Conservation (phyloP, 2,113 vertebrate genomes). For the Chrysemys picta region DNA sequence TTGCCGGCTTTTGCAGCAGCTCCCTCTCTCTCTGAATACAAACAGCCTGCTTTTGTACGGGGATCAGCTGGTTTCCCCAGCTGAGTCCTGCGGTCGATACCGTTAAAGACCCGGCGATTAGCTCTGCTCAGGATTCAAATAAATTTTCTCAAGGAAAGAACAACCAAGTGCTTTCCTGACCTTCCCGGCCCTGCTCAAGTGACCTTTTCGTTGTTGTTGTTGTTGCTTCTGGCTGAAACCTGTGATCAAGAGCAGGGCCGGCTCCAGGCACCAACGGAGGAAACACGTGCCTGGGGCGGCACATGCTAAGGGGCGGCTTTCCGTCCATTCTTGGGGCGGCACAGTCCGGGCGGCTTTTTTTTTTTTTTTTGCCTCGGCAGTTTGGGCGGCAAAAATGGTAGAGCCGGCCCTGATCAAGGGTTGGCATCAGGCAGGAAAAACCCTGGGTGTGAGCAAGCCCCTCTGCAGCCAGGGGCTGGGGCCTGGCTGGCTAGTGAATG, state of each 20-base stretch:
- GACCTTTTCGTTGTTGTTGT: neutral
- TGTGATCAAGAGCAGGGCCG: too few relatives aligned
- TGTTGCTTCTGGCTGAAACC: neutral
- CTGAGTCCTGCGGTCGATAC: neutral
- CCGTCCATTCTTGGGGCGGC: too few relatives aligned
- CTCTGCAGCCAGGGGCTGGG: neutral
- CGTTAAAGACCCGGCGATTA: constrained; percentile 1
- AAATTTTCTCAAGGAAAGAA: neutral
- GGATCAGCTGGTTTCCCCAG: constrained; percentile 15
- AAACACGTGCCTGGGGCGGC: too few relatives aligned
- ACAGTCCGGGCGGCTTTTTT: too few relatives aligned
- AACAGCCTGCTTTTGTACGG: neutral
- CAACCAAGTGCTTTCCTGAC: neutral
- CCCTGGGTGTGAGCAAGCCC: neutral
- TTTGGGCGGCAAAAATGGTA: too few relatives aligned
- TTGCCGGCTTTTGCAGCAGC: neutral
- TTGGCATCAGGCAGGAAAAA: rapidly evolving
- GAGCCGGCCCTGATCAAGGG: neutral
- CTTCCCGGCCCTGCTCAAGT: neutral
- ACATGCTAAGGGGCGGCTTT: too few relatives aligned
- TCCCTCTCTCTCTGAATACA: neutral
- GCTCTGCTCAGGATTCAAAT: constrained; percentile 9
- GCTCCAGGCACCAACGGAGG: too few relatives aligned
- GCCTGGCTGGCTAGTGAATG: neutral
- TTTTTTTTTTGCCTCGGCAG: too few relatives aligned